Conservation (phyloP, 2,797 vertebrate species). For the Micrastur ruficollis region DNA sequence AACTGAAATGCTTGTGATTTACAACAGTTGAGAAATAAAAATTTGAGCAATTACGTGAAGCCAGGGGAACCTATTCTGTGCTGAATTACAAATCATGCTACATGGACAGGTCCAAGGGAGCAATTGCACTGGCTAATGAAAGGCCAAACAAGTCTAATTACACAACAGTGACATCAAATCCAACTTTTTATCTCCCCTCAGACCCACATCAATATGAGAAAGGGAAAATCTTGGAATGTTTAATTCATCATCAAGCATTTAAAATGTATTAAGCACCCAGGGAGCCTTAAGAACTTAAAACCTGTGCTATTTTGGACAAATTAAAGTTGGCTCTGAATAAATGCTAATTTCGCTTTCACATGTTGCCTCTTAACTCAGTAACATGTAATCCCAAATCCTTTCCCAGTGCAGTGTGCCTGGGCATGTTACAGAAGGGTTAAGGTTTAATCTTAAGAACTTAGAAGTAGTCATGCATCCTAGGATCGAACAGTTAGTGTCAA, state of each 20-base stretch:
- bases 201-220: neutral
- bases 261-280: neutral
- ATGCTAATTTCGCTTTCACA: neutral
- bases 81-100: conserved; percentile 1
- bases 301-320: neutral
- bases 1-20: conserved; percentile 10
- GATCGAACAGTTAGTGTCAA: too few species aligned
- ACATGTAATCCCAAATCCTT: neutral
- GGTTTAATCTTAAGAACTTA: too few species aligned
- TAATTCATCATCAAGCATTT: neutral
- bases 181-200: neutral
- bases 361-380: neutral
- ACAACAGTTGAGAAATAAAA: conserved; percentile 42
- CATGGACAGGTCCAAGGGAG: neutral
- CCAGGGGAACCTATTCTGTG: neutral
- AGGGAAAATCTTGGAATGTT: neutral
- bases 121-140: conserved; percentile 1
- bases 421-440: too few species aligned
- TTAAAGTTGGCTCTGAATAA: neutral
- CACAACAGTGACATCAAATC: neutral
- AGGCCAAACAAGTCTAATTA: neutral
- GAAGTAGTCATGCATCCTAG: too few species aligned
- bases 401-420: neutral
- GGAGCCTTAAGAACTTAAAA: neutral
- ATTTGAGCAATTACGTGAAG: conserved; percentile 22